Percentiles rank a stretch among this genome's conserved stretches.
Evolutionary conservation across 1,140 invertebrate species (phyloP).

Genomic region (Lamellibrachia luymesi): DNA sequence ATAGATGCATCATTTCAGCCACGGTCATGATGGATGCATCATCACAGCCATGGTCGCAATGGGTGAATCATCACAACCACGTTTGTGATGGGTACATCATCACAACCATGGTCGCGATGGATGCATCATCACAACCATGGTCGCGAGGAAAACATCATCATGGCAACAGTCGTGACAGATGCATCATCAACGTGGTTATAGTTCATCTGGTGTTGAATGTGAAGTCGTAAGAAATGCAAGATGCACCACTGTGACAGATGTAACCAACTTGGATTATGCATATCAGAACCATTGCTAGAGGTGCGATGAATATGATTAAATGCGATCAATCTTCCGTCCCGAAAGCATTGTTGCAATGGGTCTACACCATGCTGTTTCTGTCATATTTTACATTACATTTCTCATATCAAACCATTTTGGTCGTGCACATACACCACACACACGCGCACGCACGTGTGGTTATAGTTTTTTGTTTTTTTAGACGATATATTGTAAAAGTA

Average conservation of each 20-base stretch:
- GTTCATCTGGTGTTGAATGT: background rate
- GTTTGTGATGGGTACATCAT: no score
- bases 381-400: background rate
- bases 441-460: no score
- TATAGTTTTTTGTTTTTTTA: no score
- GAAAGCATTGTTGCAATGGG: background rate
- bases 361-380: background rate
- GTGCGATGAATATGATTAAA: background rate
- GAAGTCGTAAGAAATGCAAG: background rate
- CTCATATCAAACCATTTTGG: background rate
- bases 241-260: background rate
- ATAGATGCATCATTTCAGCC: background rate
- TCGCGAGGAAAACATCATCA: background rate
- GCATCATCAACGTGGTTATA: background rate
- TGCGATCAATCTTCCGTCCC: background rate
- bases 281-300: background rate
- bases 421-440: background rate
- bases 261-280: background rate
- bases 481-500: background rate
- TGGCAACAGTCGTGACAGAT: background rate
- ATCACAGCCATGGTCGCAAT: no score
- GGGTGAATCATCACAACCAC: no score
- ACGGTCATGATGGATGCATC: background rate
- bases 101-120: background rate
- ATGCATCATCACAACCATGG: no score